Base-by-base conservation (phyloP, 2,888 invertebrate species). In the Amphimallon solstitiale region DNA sequence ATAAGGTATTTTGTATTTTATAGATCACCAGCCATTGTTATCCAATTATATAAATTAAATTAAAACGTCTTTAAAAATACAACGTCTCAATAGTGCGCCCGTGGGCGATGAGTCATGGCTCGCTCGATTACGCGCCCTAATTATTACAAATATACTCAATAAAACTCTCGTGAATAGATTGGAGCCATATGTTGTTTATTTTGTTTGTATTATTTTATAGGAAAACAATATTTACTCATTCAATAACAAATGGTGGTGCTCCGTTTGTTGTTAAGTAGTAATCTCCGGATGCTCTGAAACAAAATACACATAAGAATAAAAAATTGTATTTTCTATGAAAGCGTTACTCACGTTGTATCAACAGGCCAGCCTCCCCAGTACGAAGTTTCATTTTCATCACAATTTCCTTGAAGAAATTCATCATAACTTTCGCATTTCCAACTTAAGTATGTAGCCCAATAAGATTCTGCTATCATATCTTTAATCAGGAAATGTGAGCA, bases 401-500 rank as follows among this genome's bases (percentile, higher is more conserved):
- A 88, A 38, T 81, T 75, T 1, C 83, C 84, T 0, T 77, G 74
- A 56, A 82, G 72, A 67, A 81, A 87, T 14, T 82, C 78, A 0
- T 80, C 75, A 84, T 87, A 86, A 65, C 80, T 85, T 5, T 82
- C 80, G 74, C 90, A 90, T 1, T 84, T 84, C 49, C 84, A 81
- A 0, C 87, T 84, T 2, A 81, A 76, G 75, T 90, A 90, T 1
- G 84, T 85, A 9, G 5, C 6, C 29, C 29, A 29, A 29, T 90
- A 87, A 0, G 90, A 90, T 77, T 90, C 90, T 0, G 82, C 83
- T 76, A 87, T 90, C 72, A 84, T 89, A 67, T 83, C 78, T 71
- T 85, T 83, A 0, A 90, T 83, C 51, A 89, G 84, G 0, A 85
- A 86, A 77, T 91, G 91, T 74, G 90, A 90, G 80, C 90, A 90